Conservation (phyloP, 2,888 invertebrate species). For the Sphecodes monilicornis region DNA sequence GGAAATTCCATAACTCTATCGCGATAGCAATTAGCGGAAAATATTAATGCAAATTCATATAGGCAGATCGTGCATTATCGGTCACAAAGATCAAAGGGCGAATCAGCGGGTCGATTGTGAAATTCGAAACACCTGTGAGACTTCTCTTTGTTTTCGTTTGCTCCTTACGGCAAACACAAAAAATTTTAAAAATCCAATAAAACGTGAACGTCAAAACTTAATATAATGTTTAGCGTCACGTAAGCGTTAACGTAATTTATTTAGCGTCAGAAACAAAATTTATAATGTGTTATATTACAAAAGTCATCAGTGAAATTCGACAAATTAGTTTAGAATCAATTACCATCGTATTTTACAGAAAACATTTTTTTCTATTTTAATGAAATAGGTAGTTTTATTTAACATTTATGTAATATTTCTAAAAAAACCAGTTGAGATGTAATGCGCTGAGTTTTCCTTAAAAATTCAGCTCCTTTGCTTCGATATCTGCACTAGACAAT, state of each 20-base stretch:
- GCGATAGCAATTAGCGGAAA: constrained; percentile 37
- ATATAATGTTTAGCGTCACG: too few relatives aligned
- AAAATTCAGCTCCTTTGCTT: background rate
- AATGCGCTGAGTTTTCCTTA: background rate
- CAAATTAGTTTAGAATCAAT: too few relatives aligned
- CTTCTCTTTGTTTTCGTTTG: background rate
- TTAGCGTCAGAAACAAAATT: background rate
- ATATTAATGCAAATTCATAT: constrained; percentile 18
- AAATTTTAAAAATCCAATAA: background rate
- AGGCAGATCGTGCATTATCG: constrained; percentile 16
- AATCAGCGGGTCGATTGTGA: constrained; percentile 43
- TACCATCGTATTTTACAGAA: background rate
- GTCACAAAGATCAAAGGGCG: constrained; percentile 37
- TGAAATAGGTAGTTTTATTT: background rate
- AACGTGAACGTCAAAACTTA: background rate
- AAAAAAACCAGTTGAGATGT: background rate
- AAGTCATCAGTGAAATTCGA: too few relatives aligned
- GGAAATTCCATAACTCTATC: constrained; percentile 43
- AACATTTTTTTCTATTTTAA: background rate
- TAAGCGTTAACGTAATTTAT: too few relatives aligned
- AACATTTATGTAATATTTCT: background rate
- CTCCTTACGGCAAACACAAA: background rate
- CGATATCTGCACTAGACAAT: background rate
- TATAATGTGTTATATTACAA: background rate
- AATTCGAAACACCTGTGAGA: constrained; percentile 42